These are phyloP conservation scores for Naja naja DNA, from an alignment of 2,113 vertebrate species.

Conservation along the genomic window DNA sequence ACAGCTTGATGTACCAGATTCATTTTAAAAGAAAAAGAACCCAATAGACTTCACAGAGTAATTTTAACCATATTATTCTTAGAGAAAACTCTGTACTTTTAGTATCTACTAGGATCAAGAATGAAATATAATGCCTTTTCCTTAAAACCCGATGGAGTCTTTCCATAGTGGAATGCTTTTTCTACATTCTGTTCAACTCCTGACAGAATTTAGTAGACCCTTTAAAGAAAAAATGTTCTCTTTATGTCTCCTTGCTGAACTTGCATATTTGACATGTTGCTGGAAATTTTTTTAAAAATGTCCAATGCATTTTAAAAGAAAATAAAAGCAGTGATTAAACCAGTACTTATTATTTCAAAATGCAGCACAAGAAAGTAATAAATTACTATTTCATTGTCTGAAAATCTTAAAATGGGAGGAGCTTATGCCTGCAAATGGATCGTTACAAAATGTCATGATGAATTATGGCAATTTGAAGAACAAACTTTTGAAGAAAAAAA, in stretches of 20 bases:
- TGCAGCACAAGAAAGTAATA: background rate
- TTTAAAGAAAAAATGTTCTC: background rate
- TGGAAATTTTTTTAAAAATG: background rate
- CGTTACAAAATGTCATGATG: slow-evolving; percentile 15
- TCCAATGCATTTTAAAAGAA: background rate
- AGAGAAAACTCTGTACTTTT: background rate
- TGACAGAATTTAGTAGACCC: background rate
- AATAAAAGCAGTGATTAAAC: background rate
- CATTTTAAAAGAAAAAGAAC: background rate
- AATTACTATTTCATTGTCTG: background rate
- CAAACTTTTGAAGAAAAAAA: slow-evolving; percentile 6
- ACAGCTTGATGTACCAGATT: background rate
- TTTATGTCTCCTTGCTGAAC: background rate
- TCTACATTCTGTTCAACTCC: background rate
- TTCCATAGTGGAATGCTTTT: background rate
- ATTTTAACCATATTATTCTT: background rate
- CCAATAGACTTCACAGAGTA: background rate
- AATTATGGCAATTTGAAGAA: slow-evolving; percentile 17
- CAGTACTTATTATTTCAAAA: background rate
- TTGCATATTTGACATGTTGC: background rate
- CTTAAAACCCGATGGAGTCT: background rate
- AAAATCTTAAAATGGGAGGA: background rate
- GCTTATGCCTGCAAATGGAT: slow-evolving; percentile 19
- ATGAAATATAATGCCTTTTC: background rate
- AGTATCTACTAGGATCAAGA: background rate